These are phyloP conservation scores for Priocnemis perturbator DNA, from an alignment of 2,888 invertebrate genomes.

Conservation along the genomic window DNA sequence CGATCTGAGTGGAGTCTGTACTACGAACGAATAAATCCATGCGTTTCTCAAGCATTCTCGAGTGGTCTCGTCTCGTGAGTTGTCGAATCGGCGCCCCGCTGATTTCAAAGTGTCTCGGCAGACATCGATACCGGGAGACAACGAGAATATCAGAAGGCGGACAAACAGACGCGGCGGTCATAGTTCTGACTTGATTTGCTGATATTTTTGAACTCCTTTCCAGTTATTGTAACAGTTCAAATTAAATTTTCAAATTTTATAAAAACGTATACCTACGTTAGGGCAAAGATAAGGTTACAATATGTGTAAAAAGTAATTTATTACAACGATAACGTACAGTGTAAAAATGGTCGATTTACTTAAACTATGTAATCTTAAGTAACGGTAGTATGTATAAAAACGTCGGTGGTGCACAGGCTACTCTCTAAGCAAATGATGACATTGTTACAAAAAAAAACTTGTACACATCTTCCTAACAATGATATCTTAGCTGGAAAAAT, in stretches of 20 bases:
- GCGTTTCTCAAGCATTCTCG: constrained; percentile 29
- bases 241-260: too few species aligned
- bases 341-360: constrained; percentile 10
- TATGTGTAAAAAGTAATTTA: constrained; percentile 24
- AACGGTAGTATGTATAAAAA: constrained; percentile 23
- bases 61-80: constrained; percentile 19
- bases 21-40: too few species aligned
- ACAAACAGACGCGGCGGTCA: constrained; percentile 46
- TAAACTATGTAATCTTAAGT: constrained; percentile 26
- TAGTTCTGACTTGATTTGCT: too few species aligned
- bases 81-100: constrained; percentile 36
- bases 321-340: constrained; percentile 32
- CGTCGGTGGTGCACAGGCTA: constrained; percentile 16
- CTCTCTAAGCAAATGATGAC: background rate
- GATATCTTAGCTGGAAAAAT: constrained; percentile 3
- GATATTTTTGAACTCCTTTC: too few species aligned
- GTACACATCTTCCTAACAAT: constrained; percentile 14
- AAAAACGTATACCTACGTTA: constrained; percentile 6
- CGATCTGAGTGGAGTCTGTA: too few species aligned
- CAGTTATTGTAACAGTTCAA: too few species aligned
- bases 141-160: constrained; percentile 36
- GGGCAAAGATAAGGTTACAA: background rate
- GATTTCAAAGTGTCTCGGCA: constrained; percentile 39
- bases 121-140: constrained; percentile 32
- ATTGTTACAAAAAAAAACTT: constrained; percentile 7